These are phyloP conservation scores for Bergia puertoricense DNA, from an alignment of 92 coral and sea anemone species.

Conservation along the genomic window DNA sequence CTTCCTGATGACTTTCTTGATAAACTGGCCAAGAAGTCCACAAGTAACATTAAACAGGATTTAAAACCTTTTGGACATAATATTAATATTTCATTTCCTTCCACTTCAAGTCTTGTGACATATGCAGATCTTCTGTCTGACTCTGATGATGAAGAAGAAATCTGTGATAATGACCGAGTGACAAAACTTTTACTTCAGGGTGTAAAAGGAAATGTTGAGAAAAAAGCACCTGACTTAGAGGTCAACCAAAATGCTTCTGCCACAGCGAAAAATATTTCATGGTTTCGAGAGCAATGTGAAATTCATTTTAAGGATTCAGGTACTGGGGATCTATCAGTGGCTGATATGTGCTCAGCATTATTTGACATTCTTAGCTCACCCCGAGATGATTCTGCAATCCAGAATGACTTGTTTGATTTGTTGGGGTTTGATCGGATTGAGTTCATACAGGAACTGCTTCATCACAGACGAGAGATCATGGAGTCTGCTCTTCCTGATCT, in stretches of 20 bases:
- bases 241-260: conserved; percentile 12
- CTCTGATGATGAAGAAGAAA: conserved; percentile 72
- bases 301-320: conserved; percentile 61
- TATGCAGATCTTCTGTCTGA: conserved; percentile 57
- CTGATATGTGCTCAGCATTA: conserved; percentile 88
- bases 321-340: conserved; percentile 66
- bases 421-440: conserved; percentile 97
- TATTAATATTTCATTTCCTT: conserved; percentile 62
- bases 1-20: conserved; percentile 69
- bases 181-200: conserved; percentile 38
- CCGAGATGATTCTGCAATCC: conserved; percentile 79
- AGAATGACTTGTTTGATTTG: conserved; percentile 91
- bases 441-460: conserved; percentile 77
- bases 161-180: conserved; percentile 36
- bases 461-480: conserved; percentile 68
- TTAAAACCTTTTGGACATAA: conserved; percentile 79
- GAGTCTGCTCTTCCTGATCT: conserved; percentile 42
- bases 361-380: conserved; percentile 95
- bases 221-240: background rate
- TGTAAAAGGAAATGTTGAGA: conserved; percentile 26
- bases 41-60: conserved; percentile 35
- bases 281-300: conserved; percentile 85
- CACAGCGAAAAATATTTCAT: conserved; percentile 48
- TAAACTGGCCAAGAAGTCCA: conserved; percentile 50
- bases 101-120: conserved; percentile 4